These are phyloP conservation scores for Alouatta caraya DNA, from an alignment of 2,797 vertebrate species.

Conservation along the genomic window DNA sequence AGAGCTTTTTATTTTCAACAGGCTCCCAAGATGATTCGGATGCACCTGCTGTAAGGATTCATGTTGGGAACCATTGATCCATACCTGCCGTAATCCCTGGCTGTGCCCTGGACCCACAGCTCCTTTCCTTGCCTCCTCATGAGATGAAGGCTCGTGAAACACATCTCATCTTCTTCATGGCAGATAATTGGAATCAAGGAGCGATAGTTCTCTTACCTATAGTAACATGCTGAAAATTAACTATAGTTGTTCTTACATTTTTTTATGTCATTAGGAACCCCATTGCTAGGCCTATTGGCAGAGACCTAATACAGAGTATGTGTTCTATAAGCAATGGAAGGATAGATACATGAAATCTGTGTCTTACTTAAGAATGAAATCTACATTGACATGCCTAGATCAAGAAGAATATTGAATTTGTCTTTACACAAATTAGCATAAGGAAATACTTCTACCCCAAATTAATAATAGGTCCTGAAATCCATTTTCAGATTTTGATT, in stretches of 20 bases:
- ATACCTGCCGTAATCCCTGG: rapidly evolving
- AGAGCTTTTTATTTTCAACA: neutral
- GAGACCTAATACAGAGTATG: rapidly evolving
- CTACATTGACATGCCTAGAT: neutral
- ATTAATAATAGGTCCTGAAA: neutral
- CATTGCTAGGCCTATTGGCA: neutral
- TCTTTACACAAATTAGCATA: neutral
- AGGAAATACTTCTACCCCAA: neutral
- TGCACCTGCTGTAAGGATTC: neutral
- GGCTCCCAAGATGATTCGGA: neutral
- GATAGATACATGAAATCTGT: too few relatives aligned
- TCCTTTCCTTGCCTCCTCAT: neutral
- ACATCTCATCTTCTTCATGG: neutral
- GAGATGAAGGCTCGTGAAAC: neutral
- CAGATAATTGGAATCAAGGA: neutral
- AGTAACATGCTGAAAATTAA: neutral
- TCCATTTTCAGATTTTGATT: neutral
- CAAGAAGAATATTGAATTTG: neutral
- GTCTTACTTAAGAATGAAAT: neutral
- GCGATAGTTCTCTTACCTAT: neutral
- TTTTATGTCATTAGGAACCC: rapidly evolving
- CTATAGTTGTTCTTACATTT: too few relatives aligned
- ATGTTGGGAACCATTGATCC: too few relatives aligned
- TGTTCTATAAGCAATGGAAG: rapidly evolving
- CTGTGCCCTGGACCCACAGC: neutral